phyloP scores from a whole-genome alignment of 2,888 invertebrate genomes.

The Atrina japonica region DNA sequence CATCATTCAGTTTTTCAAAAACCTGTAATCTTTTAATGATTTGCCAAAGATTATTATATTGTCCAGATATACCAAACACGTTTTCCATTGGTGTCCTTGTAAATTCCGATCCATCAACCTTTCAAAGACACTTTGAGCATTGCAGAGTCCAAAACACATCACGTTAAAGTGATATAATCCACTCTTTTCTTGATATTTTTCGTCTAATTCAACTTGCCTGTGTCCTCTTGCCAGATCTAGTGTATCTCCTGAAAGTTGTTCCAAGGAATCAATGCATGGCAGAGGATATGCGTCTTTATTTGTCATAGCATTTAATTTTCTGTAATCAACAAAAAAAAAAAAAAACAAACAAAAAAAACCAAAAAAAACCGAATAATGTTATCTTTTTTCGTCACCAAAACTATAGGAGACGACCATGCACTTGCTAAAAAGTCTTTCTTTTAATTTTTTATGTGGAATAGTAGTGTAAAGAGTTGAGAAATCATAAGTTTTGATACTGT shows the following conservation, averaged over 20 bases:
- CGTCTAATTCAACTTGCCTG: slow-evolving; percentile 4
- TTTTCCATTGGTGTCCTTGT: background rate
- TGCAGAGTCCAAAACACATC: slow-evolving; percentile 8
- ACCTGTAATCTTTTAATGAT: background rate
- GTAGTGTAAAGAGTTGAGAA: too few species aligned
- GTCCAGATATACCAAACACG: slow-evolving; percentile 5
- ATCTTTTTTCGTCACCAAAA: background rate
- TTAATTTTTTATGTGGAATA: too few species aligned
- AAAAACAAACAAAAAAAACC: too few species aligned
- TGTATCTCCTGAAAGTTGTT: background rate
- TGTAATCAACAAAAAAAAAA: background rate
- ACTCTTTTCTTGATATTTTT: background rate
- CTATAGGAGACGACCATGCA: too few species aligned
- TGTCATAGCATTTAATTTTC: slow-evolving; percentile 5
- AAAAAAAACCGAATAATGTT: background rate
- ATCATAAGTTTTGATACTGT: too few species aligned
- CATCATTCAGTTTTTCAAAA: background rate
- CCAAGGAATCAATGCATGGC: background rate
- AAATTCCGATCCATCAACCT: slow-evolving; percentile 2
- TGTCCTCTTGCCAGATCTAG: slow-evolving; percentile 5
- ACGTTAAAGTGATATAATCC: slow-evolving; percentile 12
- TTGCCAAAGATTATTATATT: slow-evolving; percentile 2
- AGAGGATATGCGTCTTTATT: slow-evolving; percentile 6
- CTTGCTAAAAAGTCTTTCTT: too few species aligned
- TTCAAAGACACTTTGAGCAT: background rate